Conservation (phyloP, 1,140 invertebrate species). For the Dolichoris vasculosae region DNA sequence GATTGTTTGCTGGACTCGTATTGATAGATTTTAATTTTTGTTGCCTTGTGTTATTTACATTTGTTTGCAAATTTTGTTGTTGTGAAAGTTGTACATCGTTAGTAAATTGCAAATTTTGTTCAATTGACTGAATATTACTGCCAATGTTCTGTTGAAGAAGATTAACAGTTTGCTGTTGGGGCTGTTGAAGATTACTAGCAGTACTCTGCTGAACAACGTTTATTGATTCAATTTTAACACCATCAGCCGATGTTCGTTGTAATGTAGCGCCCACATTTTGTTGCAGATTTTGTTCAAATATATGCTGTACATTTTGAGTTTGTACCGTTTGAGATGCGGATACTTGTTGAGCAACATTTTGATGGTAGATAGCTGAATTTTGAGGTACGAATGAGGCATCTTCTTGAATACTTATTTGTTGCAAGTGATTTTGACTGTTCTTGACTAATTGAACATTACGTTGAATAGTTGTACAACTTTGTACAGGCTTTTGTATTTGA, state of each 20-base stretch:
- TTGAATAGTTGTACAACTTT: conserved; percentile 60
- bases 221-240: conserved; percentile 62
- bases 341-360: conserved; percentile 66
- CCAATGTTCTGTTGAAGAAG: conserved; percentile 64
- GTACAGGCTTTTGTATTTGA: conserved; percentile 64
- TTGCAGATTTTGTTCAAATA: conserved; percentile 68
- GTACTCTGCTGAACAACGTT: conserved; percentile 66
- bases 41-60: conserved; percentile 44
- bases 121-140: conserved; percentile 57
- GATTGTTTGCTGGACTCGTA: conserved; percentile 42
- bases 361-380: conserved; percentile 58
- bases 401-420: conserved; percentile 57
- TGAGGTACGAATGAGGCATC: conserved; percentile 41
- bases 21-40: conserved; percentile 50
- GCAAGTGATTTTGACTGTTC: conserved; percentile 61
- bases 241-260: conserved; percentile 58
- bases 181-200: conserved; percentile 55
- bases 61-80: conserved; percentile 61
- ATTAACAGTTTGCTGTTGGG: conserved; percentile 65
- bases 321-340: conserved; percentile 67
- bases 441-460: conserved; percentile 62
- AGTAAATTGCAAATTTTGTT: conserved; percentile 62
- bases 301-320: conserved; percentile 69
- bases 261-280: conserved; percentile 58
- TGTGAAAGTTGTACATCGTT: conserved; percentile 53